Conservation (phyloP, 2,797 vertebrate species). For the Anguilla megastoma region DNA sequence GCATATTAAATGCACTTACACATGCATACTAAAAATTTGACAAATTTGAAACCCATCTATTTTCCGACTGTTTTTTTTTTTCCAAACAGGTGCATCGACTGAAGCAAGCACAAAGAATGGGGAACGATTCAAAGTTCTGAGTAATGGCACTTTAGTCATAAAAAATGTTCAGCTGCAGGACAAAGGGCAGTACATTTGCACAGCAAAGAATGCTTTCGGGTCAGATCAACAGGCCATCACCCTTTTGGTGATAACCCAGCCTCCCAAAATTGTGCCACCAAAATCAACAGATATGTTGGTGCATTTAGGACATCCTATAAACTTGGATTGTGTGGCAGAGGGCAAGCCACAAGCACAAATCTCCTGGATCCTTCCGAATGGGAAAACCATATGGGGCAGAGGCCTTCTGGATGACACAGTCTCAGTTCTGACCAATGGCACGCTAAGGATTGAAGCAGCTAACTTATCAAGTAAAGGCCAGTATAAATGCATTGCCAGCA, state of each 20-base stretch:
- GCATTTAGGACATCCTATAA: slow-evolving; percentile 65
- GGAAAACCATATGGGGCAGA: slow-evolving; percentile 64
- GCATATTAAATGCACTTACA: not conserved
- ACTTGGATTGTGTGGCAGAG: slow-evolving; percentile 67
- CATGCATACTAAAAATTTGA: not conserved
- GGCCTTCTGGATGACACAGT: slow-evolving; percentile 49
- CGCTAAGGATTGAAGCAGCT: slow-evolving; percentile 66
- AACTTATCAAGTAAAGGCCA: slow-evolving; percentile 76
- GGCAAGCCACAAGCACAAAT: slow-evolving; percentile 75
- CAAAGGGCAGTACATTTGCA: slow-evolving; percentile 79
- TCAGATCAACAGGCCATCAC: slow-evolving; percentile 73
- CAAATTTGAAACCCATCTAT: not conserved
- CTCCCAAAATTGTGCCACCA: slow-evolving; percentile 67
- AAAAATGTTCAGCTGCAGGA: slow-evolving; percentile 77
- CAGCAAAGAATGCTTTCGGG: slow-evolving; percentile 71
- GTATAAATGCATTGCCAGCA: slow-evolving; percentile 81
- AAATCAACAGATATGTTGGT: slow-evolving; percentile 60
- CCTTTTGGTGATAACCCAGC: slow-evolving; percentile 70
- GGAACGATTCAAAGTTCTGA: slow-evolving; percentile 74
- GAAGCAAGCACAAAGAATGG: slow-evolving; percentile 71
- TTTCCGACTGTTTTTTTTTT: not conserved
- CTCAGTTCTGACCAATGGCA: slow-evolving; percentile 72
- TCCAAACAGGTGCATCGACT: slow-evolving; percentile 71
- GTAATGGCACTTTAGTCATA: slow-evolving; percentile 76
- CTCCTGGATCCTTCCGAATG: slow-evolving; percentile 80